Evolutionary conservation across 2,113 vertebrate species (phyloP), one percentile per base, ranked within the genome.

Genomic region (Pollimyrus isidori): DNA sequence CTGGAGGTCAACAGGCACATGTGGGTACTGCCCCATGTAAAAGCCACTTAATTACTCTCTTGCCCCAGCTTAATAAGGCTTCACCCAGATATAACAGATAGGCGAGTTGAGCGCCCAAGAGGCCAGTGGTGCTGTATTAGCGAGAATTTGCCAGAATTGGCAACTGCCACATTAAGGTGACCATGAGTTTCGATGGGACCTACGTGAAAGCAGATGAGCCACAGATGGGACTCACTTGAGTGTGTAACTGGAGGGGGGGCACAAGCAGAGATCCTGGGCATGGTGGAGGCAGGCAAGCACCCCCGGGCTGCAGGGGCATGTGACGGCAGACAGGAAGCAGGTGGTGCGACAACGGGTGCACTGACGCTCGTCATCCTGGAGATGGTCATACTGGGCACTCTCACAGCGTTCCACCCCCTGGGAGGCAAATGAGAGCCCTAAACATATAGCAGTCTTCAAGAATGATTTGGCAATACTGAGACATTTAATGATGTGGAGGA

Each of bases 281-380:
- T 99, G 98, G 93, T 99, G 95, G 91, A 99, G 93, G 94, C 98
- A 99, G 3, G 96, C 98, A 91, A 97, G 92, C 89, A 96, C 90
- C 1, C 93, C 95, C 49, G 97, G 97, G 86, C 96, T 97, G 90
- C 98, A 99, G 2, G 95, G 93, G 90, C 98, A 99, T 88, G 96
- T 97, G 89, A 99, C 94, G 76, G 97, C 97, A 93, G 98, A 99
- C 96, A 99, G 97, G 94, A 97, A 99, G 92, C 98, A 99, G 58
- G 98, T 99, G 90, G 98, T 99, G 93, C 98, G 97, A 94, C 98
- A 99, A 92, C 96, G 97, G 76, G 94, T 91, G 93, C 98, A 99
- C 93, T 99, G 98, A 9, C 98, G 97, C 90, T 97, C 97, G 86
- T 99, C 98, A 3, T 99, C 98, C 53, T 97, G 97, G 88, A 98